Evolutionary conservation across 2,888 invertebrate species (phyloP), one percentile per base, ranked within the genome.

Genomic region (Muscina levida): DNA sequence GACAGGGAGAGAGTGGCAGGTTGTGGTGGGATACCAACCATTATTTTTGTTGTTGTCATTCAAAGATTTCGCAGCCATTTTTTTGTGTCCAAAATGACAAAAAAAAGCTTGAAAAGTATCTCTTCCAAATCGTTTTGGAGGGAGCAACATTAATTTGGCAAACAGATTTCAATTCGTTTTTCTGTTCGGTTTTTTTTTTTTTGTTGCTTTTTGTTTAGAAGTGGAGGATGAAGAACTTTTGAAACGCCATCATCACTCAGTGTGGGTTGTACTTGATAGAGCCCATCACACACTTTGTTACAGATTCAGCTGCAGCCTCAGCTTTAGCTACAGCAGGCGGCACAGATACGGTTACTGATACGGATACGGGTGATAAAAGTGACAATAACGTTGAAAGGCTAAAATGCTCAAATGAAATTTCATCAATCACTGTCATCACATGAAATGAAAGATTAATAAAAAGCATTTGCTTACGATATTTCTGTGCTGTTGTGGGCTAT

Each of bases 321-420:
- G 46, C 5, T 31, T 13, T 39, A 62, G 39, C n/a, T 19, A 17
- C 59, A 39, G 39, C 51, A 6, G 15, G 6, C 46, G 6, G n/a
- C 24, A 24, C 24, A 24, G 31, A 13, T 46, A 13, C 56, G 56
- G 56, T 24, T 15, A 31, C 26, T 8, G 39, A 22, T 62, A 57
- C 56, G 77, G 72, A 75, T 81, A 65, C 72, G 81, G 74, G 74
- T 57, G 74, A 72, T 81, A 74, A 74, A 81, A 81, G 72, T 72
- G 77, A 81, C 77, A 81, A 81, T 76, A 76, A 76, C 66, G 68
- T 51, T 72, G 81, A 75, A 81, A 81, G 74, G 74, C 72, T 77
- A 71, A 81, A 81, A 62, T 42, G 62, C 42, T 62, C 62, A 62
- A 62, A 62, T 62, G 62, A 62, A 62, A 62, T 62, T 62, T 62